Conservation (phyloP, 2,113 vertebrate species). For the Irena cyanogastra region DNA sequence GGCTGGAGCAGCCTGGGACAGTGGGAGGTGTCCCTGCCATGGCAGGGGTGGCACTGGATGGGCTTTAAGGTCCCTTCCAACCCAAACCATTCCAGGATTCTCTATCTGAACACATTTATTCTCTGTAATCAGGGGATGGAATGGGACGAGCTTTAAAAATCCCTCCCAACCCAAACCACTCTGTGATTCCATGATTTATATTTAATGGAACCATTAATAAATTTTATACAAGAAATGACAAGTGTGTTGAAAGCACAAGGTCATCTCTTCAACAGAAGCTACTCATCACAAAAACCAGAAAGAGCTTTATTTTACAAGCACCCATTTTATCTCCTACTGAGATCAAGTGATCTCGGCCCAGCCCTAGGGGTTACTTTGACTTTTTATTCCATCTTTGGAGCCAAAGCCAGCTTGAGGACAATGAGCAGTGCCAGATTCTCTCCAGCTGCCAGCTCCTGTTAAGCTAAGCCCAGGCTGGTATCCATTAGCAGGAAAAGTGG, state of each 20-base stretch:
- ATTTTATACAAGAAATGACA: background rate
- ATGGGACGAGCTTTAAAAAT: background rate
- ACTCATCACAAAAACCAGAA: background rate
- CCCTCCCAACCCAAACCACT: background rate
- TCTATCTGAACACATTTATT: background rate
- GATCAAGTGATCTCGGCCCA: background rate
- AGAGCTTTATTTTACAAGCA: background rate
- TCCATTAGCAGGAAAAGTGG: constrained; percentile 45
- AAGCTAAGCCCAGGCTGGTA: constrained; percentile 20
- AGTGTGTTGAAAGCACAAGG: background rate
- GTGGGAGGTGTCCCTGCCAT: background rate
- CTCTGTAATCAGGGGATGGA: background rate
- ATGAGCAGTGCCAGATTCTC: background rate
- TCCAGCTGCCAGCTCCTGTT: constrained; percentile 4
- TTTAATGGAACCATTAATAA: background rate
- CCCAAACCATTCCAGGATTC: background rate
- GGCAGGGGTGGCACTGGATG: fast-evolving
- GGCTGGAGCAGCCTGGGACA: background rate
- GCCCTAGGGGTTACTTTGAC: background rate
- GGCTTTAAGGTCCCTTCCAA: fast-evolving
- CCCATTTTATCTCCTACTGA: background rate
- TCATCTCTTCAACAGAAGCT: background rate
- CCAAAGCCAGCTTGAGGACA: background rate
- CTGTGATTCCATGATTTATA: background rate
- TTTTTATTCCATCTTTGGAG: background rate